Evolutionary conservation across 2,888 invertebrate species (phyloP).

Genomic region (Anagyrus pseudococci): DNA sequence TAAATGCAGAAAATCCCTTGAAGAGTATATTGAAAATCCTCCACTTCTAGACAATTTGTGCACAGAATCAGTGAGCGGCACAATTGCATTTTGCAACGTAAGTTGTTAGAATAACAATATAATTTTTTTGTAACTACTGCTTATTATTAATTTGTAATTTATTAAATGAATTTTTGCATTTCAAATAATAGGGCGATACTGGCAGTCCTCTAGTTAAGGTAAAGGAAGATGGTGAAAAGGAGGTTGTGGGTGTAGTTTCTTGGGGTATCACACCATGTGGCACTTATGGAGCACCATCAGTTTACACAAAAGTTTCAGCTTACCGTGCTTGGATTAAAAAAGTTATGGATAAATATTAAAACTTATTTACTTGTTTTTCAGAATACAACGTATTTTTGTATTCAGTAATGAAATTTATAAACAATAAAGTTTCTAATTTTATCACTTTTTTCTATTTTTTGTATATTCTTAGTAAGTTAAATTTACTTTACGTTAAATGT

Average conservation of each 20-base stretch:
- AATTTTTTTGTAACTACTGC: no score
- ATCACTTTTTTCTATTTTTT: no score
- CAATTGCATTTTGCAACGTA: slow-evolving; percentile 46
- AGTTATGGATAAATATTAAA: slow-evolving; percentile 16
- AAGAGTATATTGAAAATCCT: slow-evolving; percentile 41
- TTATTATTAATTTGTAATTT: no score
- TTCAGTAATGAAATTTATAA: no score
- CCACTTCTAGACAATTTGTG: slow-evolving; percentile 49
- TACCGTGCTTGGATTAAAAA: slow-evolving; percentile 58
- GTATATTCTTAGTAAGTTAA: no score
- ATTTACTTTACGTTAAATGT: no score
- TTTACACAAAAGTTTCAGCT: slow-evolving; percentile 60
- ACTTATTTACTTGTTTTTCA: no score
- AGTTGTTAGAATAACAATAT: slow-evolving; percentile 35
- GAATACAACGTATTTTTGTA: no score
- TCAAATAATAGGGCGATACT: slow-evolving; percentile 63
- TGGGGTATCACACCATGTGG: slow-evolving; percentile 63
- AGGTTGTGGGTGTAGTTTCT: slow-evolving; percentile 71
- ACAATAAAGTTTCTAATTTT: no score
- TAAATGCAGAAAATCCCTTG: slow-evolving; percentile 45
- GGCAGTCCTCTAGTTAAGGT: slow-evolving; percentile 64
- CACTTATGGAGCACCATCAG: slow-evolving; percentile 55
- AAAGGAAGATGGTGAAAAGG: slow-evolving; percentile 65
- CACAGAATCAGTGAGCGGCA: slow-evolving; percentile 45
- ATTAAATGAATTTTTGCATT: no score